These are phyloP conservation scores for Anthoscopus minutus DNA, from an alignment of 2,113 vertebrate genomes.

Conservation along the genomic window DNA sequence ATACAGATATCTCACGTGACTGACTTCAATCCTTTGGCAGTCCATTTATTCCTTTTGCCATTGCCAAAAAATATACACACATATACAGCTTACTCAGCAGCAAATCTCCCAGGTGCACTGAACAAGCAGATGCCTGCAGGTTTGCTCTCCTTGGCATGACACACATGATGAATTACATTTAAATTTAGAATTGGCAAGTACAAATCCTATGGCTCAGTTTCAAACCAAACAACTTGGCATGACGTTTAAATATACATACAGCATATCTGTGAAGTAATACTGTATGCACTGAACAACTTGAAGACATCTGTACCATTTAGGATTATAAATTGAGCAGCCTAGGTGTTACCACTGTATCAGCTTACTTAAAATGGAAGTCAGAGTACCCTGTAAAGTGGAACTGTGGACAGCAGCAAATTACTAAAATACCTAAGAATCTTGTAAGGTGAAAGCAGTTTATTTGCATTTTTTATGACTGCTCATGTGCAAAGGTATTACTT, in stretches of 20 bases:
- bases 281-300: neutral
- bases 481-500: neutral
- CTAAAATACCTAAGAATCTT: neutral
- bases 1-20: neutral
- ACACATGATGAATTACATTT: conserved; percentile 2
- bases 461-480: neutral
- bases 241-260: conserved; percentile 23
- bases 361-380: neutral
- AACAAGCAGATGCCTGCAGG: conserved; percentile 4
- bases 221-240: conserved; percentile 38
- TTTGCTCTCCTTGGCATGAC: conserved; percentile 19
- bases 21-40: conserved; percentile 4
- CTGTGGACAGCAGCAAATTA: neutral
- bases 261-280: neutral
- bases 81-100: neutral
- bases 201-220: conserved; percentile 30
- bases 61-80: conserved; percentile 11
- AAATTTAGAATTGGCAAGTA: conserved; percentile 52
- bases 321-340: neutral
- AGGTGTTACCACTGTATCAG: neutral
- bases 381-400: neutral
- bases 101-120: neutral
- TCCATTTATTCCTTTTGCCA: conserved; percentile 54
- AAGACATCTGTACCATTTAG: neutral
- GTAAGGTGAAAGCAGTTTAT: neutral